Base-by-base conservation (phyloP, 2,888 invertebrate species). In the Rotaria magnacalcarata region DNA sequence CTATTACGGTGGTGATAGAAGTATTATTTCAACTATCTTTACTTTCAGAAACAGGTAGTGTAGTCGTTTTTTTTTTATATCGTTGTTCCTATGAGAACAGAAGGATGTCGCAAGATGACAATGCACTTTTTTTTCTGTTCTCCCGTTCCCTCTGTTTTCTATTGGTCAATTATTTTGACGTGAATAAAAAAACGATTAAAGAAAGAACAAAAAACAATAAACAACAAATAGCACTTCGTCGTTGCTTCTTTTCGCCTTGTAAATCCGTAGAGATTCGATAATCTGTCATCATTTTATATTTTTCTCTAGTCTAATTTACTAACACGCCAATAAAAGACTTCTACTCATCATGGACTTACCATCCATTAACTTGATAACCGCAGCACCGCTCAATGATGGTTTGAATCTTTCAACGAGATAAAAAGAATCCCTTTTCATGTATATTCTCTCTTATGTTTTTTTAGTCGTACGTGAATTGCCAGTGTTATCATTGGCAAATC, bases 221-320 rank as follows among this genome's bases (percentile, higher is more conserved):
- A 80, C 47, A 47, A 80, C 16, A 43, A 80, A 80, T 47, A 47
- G 47, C 47, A 47, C 47, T 80, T 67, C 11, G 19, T 67, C 67
- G 67, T 67, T 34, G n/a, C n/a, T 80, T 80, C 80, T 80, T 21
- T 80, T 80, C 80, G 47, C 10, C 80, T 80, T 80, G 24, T 80
- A 24, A 0, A 80, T 80, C 11, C 16, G 24, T n/a, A 47, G 10
- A 16, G 5, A 11, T n/a, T 47, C 19, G 47, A 47, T 14, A 6
- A 67, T n/a, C 80, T 47, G 80, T 80, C n/a, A 47, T 47, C 47
- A 4, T 80, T 47, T 43, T 8, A 34, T 27, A 67, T 67, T 16
- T 67, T 67, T 67, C 7, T 67, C 34, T 67, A 67, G 67, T 67
- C 67, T 34, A 16, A 34, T 19, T 41, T 11, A 50, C 5, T 14